These are phyloP conservation scores for Parelbella ahira DNA, from an alignment of 2,888 invertebrate genomes.

Conservation along the genomic window DNA sequence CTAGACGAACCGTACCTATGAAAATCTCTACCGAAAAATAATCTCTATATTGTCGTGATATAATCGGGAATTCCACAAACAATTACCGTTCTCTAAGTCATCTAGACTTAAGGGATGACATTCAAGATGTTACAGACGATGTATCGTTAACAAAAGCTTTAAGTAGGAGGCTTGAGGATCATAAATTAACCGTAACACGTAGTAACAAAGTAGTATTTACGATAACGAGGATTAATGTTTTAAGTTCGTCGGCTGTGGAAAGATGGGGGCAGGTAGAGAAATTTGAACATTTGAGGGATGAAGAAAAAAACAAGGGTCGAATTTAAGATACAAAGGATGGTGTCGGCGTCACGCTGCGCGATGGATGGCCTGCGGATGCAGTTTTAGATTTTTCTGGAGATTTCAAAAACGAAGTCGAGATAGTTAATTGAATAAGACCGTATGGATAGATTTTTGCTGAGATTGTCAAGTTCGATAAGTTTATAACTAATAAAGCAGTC, in stretches of 20 bases:
- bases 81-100: conserved; percentile 56
- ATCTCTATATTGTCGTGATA: conserved; percentile 37
- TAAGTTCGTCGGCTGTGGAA: conserved; percentile 32
- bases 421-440: conserved; percentile 71
- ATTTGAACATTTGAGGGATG: conserved; percentile 77
- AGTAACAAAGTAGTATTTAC: conserved; percentile 38
- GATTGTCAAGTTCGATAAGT: conserved; percentile 27
- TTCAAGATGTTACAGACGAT: conserved; percentile 71
- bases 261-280: conserved; percentile 72
- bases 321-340: conserved; percentile 70
- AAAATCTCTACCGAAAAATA: conserved; percentile 36
- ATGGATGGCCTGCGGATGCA: conserved; percentile 74
- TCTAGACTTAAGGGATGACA: conserved; percentile 68
- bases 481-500: conserved; percentile 17
- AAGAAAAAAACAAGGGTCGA: conserved; percentile 75
- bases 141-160: conserved; percentile 35
- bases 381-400: conserved; percentile 68
- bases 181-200: conserved; percentile 31
- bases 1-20: conserved; percentile 44
- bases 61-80: conserved; percentile 42
- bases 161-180: conserved; percentile 29
- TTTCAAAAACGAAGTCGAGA: conserved; percentile 58
- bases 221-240: conserved; percentile 16
- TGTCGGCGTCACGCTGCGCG: conserved; percentile 75
- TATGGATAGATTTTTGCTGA: conserved; percentile 50